Evolutionary conservation across 2,888 invertebrate genomes (phyloP), one percentile per base, ranked within the genome.

Genomic region (Conus canariensis): DNA sequence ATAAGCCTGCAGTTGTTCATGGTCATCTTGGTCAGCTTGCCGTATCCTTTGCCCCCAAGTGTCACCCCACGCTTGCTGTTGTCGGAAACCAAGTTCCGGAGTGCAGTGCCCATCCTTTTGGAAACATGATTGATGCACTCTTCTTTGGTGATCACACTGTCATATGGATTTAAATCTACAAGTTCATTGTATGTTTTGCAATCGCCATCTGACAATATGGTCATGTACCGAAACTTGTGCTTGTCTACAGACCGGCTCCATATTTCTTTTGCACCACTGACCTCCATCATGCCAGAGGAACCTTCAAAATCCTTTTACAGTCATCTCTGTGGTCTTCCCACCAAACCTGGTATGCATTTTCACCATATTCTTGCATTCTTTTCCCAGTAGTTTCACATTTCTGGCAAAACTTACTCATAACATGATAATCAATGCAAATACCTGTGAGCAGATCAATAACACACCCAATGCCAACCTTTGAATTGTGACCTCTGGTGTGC

Each of bases 401-500:
- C 8, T 82, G 82, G 82, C 82, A 82, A 56, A 56, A 82, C 56
- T 82, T 82, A 10, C 45, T 45, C 77, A 82, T 82, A n/a, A 82
- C 82, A 16, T 82, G 82, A 58, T 82, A 82, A 56, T 58, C 82
- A 14, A 82, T 82, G 82, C 56, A 82, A 9, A 82, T 58, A 22
- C 82, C 82, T 16, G 82, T 82, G 19, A 82, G 56, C 56, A 82
- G 82, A 82, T 82, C 82, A 82, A 6, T 82, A 56, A 82, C 82
- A 56, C 82, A 82, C 19, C 56, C 56, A 56, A 82, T 25, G 14
- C 82, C 82, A 56, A 82, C 19, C 70, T 83, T 89, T 59, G 89
- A 89, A 56, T 58, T 89, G 83, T 89, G 83, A 22, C 85, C 89
- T 58, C 89, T 82, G 30, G 60, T 85, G 45, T 83, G 89, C 89